Evolutionary conservation across 2,888 invertebrate species (phyloP), one percentile per base, ranked within the genome.

Genomic region (Leptopilina myrica): DNA sequence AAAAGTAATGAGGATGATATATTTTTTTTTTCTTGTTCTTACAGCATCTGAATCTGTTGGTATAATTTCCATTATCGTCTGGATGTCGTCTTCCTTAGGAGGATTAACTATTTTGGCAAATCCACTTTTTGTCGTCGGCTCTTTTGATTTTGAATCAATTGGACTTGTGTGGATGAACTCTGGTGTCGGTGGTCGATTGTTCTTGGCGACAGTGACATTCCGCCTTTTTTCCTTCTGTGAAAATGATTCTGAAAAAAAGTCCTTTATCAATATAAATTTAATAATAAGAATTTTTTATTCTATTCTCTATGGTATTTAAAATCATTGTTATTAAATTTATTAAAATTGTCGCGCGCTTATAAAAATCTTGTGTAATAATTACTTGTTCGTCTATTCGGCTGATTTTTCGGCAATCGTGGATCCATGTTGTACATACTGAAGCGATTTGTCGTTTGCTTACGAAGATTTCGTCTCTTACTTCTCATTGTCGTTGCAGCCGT

Each of bases 41-140:
- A 88, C 90, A 80, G 86, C 82, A 78, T 89, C 90, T 7, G 88
- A 87, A 80, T 90, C 88, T 49, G 87, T 84, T 66, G 87, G 85
- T 53, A 91, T 79, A 76, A 85, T 87, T 79, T 91, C 90, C 89
- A 92, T 91, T 84, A 91, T 87, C 11, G 92, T 92, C 79, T 86
- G 87, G 75, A 92, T 89, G 77, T 92, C 90, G 80, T 90, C 92
- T 46, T 91, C 91, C 80, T 88, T 90, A 3, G 83, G 82, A 4
- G 85, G 87, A 20, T 85, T 77, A 46, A 80, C 81, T 73, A 87
- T 87, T 83, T 84, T 88, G 0, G 78, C 76, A 33, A 53, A 78
- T 65, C 80, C 76, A 78, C 75, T 79, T 80, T 67, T 78, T 33
- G 43, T 14, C 77, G 20, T 11, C 77, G 20, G 33, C 56, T 87